Percentiles rank a stretch among this genome's conserved stretches.
Conservation (phyloP, 2,888 invertebrate genomes). For the Colostygia pectinataria region DNA sequence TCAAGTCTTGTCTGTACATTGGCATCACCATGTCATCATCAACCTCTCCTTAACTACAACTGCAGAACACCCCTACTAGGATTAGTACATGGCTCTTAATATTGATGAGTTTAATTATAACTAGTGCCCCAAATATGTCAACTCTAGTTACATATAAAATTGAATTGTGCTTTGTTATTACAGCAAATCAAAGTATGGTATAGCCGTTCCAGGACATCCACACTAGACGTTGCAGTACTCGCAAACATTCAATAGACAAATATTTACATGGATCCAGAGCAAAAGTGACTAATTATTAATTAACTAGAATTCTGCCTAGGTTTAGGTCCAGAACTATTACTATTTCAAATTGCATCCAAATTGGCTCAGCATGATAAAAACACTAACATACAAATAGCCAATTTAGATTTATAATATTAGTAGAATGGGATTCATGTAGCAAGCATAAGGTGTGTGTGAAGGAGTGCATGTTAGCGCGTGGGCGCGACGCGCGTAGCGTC, state of each 20-base stretch:
- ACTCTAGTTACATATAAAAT: not conserved
- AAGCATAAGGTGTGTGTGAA: not conserved
- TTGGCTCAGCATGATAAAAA: no score
- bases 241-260: not conserved
- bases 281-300: not conserved
- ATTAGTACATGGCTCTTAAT: not conserved
- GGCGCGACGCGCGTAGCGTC: not conserved
- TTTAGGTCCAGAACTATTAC: no score
- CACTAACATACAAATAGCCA: no score
- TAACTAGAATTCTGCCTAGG: no score
- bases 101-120: not conserved
- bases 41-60: not conserved
- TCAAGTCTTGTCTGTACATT: slow-evolving; percentile 22
- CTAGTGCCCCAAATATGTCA: not conserved
- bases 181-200: not conserved
- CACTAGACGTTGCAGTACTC: not conserved
- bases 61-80: not conserved
- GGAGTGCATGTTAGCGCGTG: not conserved
- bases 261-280: slow-evolving; percentile 1
- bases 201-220: not conserved
- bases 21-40: slow-evolving; percentile 13
- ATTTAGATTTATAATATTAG: no score
- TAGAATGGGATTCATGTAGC: not conserved
- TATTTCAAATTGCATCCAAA: no score
- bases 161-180: not conserved